These are phyloP conservation scores for Sinocyclocheilus grahami DNA, from an alignment of 2,113 vertebrate genomes.

Conservation along the genomic window DNA sequence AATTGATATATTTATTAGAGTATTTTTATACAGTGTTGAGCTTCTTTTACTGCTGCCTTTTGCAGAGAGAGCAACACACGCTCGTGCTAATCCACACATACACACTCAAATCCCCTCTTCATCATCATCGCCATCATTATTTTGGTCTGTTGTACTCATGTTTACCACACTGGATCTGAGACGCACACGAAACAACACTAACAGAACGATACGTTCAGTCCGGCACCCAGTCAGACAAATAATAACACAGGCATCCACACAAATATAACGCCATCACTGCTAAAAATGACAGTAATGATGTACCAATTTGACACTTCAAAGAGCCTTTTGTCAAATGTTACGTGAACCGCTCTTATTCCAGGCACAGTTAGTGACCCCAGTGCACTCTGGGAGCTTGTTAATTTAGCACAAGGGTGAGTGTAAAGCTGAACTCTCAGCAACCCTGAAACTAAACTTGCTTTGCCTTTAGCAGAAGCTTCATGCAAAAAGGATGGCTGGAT, in stretches of 20 bases:
- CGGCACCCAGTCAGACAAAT: background rate
- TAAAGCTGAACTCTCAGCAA: background rate
- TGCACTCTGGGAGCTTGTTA: background rate
- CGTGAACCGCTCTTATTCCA: background rate
- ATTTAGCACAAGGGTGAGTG: background rate
- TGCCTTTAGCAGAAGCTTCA: background rate
- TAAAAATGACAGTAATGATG: conserved; percentile 11
- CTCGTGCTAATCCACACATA: background rate
- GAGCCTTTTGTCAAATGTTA: background rate
- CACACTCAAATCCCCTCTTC: background rate
- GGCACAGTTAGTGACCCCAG: background rate
- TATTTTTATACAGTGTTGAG: conserved; percentile 45
- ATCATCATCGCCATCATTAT: background rate
- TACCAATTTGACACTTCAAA: background rate
- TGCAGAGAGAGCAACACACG: background rate
- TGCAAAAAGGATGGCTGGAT: too few relatives aligned
- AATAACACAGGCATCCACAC: background rate
- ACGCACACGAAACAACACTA: background rate
- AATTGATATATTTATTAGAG: conserved; percentile 39
- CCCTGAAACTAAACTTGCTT: background rate
- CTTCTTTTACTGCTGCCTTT: conserved; percentile 28
- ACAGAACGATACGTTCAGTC: background rate
- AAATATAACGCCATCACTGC: background rate
- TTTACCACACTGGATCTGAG: background rate
- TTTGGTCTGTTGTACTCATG: background rate